Evolutionary conservation across 2,888 invertebrate species (phyloP), one percentile per base, ranked within the genome.

Genomic region (Nomada flava): DNA sequence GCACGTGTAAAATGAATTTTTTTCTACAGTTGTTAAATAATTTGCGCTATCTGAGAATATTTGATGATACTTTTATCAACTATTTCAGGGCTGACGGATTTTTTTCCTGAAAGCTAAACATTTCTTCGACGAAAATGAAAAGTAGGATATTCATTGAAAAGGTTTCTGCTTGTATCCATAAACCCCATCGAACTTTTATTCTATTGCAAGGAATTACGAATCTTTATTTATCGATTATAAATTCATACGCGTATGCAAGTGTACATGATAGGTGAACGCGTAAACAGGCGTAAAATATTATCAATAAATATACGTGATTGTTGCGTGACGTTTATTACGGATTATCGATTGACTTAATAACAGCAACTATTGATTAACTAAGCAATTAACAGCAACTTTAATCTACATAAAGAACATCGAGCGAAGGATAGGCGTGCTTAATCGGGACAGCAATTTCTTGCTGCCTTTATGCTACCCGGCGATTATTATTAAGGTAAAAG

Each of bases 401-500:
- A 62, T 15, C 42, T 60, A 36, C 15, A 11, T 59, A 72, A 67
- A 47, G 26, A 65, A 53, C 26, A 29, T 36, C 44, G 23, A 20
- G 29, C 29, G 13, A 29, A 0, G 36, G 1, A 11, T 20, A n/a
- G 29, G 23, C 18, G 18, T 53, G 50, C 53, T 53, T 50, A 67
- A 76, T 68, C 60, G n/a, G 47, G 62, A 53, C 23, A 10, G 50
- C 23, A 55, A 71, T 53, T 55, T 50, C 18, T 36, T 42, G 26
- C 11, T 20, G 71, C 29, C 42, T 71, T 65, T 65, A 53, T 52
- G 59, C 62, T 52, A 53, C 1, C 29, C 26, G 52, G 63, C 36
- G 57, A 69, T 75, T 42, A 57, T 42, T 69, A 64, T 76, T 60
- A 65, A 76, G 26, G 62, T 74, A 78, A 75, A 68, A 63, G 44